These are phyloP conservation scores for Chionis minor DNA, from an alignment of 2,113 vertebrate genomes.

Conservation along the genomic window DNA sequence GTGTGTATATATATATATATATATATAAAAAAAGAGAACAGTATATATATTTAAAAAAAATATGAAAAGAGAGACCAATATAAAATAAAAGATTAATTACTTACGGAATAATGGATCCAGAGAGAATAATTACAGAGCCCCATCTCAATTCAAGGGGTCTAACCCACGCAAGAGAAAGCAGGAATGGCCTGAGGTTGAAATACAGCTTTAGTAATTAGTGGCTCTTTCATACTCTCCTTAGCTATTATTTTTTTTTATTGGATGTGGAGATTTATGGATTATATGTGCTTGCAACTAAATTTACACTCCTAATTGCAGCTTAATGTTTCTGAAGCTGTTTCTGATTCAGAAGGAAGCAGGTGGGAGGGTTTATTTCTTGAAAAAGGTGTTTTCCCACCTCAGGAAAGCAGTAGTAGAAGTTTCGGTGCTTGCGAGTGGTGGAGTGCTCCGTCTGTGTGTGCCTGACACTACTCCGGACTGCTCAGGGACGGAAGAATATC, in stretches of 20 bases:
- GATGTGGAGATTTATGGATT: constrained; percentile 39
- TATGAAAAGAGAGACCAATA: neutral
- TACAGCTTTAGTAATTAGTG: constrained; percentile 22
- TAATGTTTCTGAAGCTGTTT: constrained; percentile 20
- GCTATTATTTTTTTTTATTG: constrained; percentile 53
- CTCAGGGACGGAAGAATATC: no score
- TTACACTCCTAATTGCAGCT: constrained; percentile 33
- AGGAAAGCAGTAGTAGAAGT: neutral
- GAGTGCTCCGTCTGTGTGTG: rapidly evolving
- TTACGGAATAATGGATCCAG: neutral
- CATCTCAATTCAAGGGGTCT: neutral
- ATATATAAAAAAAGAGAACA: neutral
- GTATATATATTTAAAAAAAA: neutral
- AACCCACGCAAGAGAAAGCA: neutral
- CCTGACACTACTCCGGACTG: rapidly evolving
- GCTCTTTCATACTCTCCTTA: neutral
- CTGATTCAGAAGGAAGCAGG: neutral
- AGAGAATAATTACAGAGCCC: constrained; percentile 8
- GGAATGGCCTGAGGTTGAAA: constrained; percentile 8
- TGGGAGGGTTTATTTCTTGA: neutral
- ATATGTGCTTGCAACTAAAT: neutral
- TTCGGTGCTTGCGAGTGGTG: neutral
- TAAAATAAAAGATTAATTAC: neutral
- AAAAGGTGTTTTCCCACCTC: constrained; percentile 1
- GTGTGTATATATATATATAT: no score